Evolutionary conservation across 2,888 invertebrate species (phyloP).

Genomic region (Pterostichus niger): DNA sequence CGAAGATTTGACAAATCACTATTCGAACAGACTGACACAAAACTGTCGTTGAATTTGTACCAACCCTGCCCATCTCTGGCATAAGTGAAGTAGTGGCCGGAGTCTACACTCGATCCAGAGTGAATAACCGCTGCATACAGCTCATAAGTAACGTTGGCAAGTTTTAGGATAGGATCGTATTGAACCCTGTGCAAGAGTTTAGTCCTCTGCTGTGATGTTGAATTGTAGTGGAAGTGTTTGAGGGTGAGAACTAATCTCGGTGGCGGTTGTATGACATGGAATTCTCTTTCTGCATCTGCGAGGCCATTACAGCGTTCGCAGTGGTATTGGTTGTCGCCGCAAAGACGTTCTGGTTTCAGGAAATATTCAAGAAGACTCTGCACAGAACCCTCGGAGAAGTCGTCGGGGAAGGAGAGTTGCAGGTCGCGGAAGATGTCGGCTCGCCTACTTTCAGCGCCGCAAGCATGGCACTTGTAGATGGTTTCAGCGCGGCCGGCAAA

Average conservation of each 20-base stretch:
- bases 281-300: constrained; percentile 87
- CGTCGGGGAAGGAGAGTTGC: constrained; percentile 85
- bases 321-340: constrained; percentile 90
- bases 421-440: constrained; percentile 90
- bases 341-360: constrained; percentile 87
- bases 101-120: constrained; percentile 89
- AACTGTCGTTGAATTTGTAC: constrained; percentile 90
- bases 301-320: constrained; percentile 88
- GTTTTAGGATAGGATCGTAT: constrained; percentile 76
- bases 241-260: constrained; percentile 89
- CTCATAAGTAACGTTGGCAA: constrained; percentile 80
- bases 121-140: constrained; percentile 92
- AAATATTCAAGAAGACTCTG: constrained; percentile 89
- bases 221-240: constrained; percentile 89
- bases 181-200: constrained; percentile 84
- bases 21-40: constrained; percentile 82
- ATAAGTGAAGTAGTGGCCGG: constrained; percentile 93
- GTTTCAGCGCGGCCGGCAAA: constrained; percentile 89
- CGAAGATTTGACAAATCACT: constrained; percentile 82
- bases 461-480: constrained; percentile 86
- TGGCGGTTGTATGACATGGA: constrained; percentile 86
- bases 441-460: constrained; percentile 85
- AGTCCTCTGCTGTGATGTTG: constrained; percentile 86
- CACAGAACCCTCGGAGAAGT: constrained; percentile 79
- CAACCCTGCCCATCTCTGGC: constrained; percentile 85